Conservation (phyloP, 2,113 vertebrate genomes). For the Suricata suricatta region DNA sequence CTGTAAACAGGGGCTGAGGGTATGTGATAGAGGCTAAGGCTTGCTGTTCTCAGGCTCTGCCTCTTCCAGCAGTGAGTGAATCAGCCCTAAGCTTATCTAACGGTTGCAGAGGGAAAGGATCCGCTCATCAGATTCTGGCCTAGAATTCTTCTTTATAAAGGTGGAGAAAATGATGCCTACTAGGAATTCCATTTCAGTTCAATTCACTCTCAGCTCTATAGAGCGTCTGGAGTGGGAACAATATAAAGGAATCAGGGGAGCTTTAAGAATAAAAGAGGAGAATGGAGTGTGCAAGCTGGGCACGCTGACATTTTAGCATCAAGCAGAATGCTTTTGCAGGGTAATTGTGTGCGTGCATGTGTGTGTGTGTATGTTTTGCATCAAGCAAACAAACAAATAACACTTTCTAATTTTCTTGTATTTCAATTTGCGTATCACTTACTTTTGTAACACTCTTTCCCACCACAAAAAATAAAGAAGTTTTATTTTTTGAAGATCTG, state of each 20-base stretch:
- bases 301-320: neutral
- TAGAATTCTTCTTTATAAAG: slow-evolving; percentile 47
- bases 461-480: neutral
- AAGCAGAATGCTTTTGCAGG: neutral
- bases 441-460: neutral
- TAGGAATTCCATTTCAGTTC: slow-evolving; percentile 65
- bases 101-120: slow-evolving; percentile 13
- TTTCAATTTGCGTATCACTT: neutral
- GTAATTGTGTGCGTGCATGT: neutral
- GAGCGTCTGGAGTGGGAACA: slow-evolving; percentile 1
- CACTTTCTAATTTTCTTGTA: neutral
- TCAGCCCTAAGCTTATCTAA: slow-evolving; percentile 44
- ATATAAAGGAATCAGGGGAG: neutral
- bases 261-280: neutral
- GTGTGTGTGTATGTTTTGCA: neutral
- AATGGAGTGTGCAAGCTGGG: neutral
- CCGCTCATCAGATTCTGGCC: slow-evolving; percentile 1
- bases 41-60: neutral
- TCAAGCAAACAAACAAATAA: neutral
- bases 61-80: neutral
- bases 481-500: neutral
- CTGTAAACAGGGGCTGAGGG: neutral
- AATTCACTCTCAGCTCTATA: neutral
- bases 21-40: neutral
- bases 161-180: slow-evolving; percentile 38